Evolutionary conservation across 2,113 vertebrate species (phyloP), one percentile per base, ranked within the genome.

Genomic region (Numida meleagris): DNA sequence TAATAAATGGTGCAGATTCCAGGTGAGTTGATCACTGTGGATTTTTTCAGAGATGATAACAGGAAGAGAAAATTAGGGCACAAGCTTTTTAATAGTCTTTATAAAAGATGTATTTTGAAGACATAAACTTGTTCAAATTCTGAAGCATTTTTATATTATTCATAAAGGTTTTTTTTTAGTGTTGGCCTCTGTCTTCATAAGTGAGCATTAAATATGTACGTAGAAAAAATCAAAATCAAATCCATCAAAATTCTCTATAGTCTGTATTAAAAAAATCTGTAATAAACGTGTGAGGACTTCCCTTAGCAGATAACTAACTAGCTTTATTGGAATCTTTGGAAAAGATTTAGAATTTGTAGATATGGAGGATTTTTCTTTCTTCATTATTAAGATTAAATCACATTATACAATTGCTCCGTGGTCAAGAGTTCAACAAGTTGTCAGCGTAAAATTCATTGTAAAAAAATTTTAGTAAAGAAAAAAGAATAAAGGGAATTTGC

Each of bases 51-150:
- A 76, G 21, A 66, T 76, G 80, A 67, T 89, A 82, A 80, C 23
- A 61, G 75, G 65, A 62, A 68, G 18, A 10, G 43, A 40, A 94
- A 78, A 89, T 94, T 78, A 42, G 4, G 72, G 61, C 67, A 89
- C 31, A 58, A 27, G 58, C 48, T 53, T 94, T 74, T 86, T 24
- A 79, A 23, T 62, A 68, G 31, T 20, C 46, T 88, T 81, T 90
- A 57, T 19, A 74, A 82, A 79, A 9, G 80, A 53, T 86, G 75
- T 88, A 70, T 87, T 90, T 93, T 82, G 91, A 94, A 86, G 66
- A 81, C 88, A 91, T 85, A 93, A 88, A 94, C 51, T 48, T 93
- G 20, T 59, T 84, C 50, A 95, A 57, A 89, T 43, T 84, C 75
- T 80, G 67, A 88, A 86, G 25, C 88, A 36, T 33, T 68, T 95